Evolutionary conservation across 1,140 invertebrate species (phyloP).

Genomic region (Lanistes nyassanus): DNA sequence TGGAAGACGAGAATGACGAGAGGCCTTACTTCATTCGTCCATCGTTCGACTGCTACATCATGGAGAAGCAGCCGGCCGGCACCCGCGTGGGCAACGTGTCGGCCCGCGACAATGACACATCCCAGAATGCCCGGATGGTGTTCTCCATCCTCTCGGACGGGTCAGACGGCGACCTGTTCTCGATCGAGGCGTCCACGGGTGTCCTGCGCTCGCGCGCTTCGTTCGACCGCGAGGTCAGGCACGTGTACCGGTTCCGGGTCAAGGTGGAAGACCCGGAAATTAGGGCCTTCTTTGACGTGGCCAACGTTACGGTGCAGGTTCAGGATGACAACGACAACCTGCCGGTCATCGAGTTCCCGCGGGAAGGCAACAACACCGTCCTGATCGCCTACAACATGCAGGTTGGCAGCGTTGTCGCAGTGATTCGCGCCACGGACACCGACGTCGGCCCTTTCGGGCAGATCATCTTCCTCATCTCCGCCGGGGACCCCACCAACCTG

Average conservation of each 20-base stretch:
- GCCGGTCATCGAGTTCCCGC: slow-evolving; percentile 54
- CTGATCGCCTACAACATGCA: slow-evolving; percentile 35
- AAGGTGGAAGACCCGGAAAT: slow-evolving; percentile 39
- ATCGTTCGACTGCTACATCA: slow-evolving; percentile 23
- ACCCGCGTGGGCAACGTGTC: slow-evolving; percentile 31
- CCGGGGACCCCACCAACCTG: slow-evolving; percentile 43
- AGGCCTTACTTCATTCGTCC: slow-evolving; percentile 29
- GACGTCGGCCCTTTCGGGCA: slow-evolving; percentile 37
- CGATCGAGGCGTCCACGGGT: slow-evolving; percentile 39
- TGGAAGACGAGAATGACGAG: slow-evolving; percentile 39
- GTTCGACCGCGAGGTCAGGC: slow-evolving; percentile 43
- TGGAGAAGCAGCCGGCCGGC: slow-evolving; percentile 36
- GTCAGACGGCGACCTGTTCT: slow-evolving; percentile 25
- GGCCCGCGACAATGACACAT: slow-evolving; percentile 30
- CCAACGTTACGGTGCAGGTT: slow-evolving; percentile 51
- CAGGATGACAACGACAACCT: slow-evolving; percentile 63
- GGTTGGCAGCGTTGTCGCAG: slow-evolving; percentile 39
- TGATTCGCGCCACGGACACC: slow-evolving; percentile 44
- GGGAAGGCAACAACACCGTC: slow-evolving; percentile 47
- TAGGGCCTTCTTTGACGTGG: slow-evolving; percentile 30
- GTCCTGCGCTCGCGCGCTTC: slow-evolving; percentile 26
- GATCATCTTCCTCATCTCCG: slow-evolving; percentile 31
- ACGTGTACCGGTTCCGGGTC: slow-evolving; percentile 40
- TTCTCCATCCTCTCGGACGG: slow-evolving; percentile 23
- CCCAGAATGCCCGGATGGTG: slow-evolving; percentile 14